Conservation (phyloP, 2,797 vertebrate genomes). For the Coccyzus lansbergi region DNA sequence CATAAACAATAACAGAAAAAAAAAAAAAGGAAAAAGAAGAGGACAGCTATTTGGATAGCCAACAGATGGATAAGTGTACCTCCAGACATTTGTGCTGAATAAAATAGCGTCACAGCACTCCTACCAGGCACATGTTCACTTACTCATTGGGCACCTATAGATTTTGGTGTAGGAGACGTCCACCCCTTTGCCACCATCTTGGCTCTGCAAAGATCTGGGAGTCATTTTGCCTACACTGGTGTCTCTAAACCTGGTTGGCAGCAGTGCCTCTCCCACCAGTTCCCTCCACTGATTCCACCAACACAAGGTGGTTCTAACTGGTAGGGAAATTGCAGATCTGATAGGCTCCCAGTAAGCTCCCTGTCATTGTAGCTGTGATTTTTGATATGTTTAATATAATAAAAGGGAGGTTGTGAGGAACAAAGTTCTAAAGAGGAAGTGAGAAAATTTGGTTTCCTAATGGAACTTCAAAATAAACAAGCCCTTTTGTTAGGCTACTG, state of each 20-base stretch:
- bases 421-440: neutral
- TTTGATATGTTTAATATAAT: neutral
- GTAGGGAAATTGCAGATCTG: neutral
- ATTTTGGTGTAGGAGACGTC: neutral
- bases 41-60: neutral
- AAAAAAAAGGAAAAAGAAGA: neutral
- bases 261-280: neutral
- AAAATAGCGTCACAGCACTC: neutral
- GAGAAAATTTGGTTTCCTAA: neutral
- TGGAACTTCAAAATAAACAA: neutral
- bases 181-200: neutral
- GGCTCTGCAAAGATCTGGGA: neutral
- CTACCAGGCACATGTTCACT: slow-evolving; percentile 50
- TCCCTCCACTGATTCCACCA: neutral
- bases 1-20: neutral
- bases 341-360: neutral
- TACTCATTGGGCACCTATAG: slow-evolving; percentile 11
- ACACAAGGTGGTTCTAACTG: neutral
- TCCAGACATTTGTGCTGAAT: slow-evolving; percentile 29
- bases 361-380: neutral
- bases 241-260: neutral
- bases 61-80: slow-evolving; percentile 46
- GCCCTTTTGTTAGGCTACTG: neutral
- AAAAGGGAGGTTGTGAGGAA: neutral
- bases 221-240: neutral